Base-by-base conservation (phyloP, 2,888 invertebrate species). In the Anthrax anthrax region DNA sequence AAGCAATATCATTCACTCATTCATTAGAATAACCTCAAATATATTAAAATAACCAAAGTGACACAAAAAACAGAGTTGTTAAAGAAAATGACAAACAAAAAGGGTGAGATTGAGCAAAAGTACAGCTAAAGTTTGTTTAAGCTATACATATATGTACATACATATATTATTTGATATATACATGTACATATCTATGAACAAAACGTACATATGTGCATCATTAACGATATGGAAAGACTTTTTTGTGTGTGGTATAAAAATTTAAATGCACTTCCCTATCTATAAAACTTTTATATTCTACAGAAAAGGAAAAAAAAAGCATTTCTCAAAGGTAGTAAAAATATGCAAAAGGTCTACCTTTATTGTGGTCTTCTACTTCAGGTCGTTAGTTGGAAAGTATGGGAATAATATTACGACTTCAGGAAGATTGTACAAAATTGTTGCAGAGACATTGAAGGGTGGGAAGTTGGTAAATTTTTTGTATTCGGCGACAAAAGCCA, bases 251-350 rank as follows among this genome's bases (percentile, higher is more conserved):
- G 45, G 45, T 17, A 40, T 40, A 45, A 39, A 45, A 45, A 45
- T 45, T 45, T 40, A 45, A 45, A 45, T 45, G 45, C 45, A 45
- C 45, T 45, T 45, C 40, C 45, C 45, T 45, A 45, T 45, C 40
- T 45, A 45, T 45, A 45, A 45, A 45, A 40, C 40, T 40, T 45
- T 34, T 39, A 32, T 45, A 36, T 45, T 45, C 36, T 16, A 36
- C 34, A 34, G 40, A 23, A 39, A 45, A 45, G 40, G 37, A 23
- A 39, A 45, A 45, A 40, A 43, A 45, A 43, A 45, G 40, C 37
- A 36, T 40, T 45, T 45, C 45, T 45, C 37, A 45, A 45, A 45
- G 45, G 40, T 45, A 45, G 40, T n/a, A 45, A 45, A 45, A 40
- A 45, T 40, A 45, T 45, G 45, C 45, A 45, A 45, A 37, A 40